A percentile compares a stretch with the other conserved stretches of the same genome.
Evolutionary conservation across 1,140 invertebrate species (phyloP).

Genomic region (Drosophila bifasciata): DNA sequence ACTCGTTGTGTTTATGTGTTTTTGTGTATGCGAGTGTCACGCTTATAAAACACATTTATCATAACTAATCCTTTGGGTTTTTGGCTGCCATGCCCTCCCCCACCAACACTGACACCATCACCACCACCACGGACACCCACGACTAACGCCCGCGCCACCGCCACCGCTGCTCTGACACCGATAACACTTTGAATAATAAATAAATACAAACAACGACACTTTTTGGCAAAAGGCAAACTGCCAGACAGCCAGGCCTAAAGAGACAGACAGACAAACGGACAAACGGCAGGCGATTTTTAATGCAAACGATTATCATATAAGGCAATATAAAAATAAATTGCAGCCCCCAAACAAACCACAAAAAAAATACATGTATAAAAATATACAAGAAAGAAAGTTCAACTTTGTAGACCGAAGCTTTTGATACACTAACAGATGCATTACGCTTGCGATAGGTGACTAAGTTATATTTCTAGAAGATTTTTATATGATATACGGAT

Average conservation of each 20-base stretch:
- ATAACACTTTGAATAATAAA: slow-evolving; percentile 83
- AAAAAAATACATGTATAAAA: neutral
- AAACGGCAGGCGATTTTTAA: slow-evolving; percentile 66
- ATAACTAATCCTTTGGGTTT: slow-evolving; percentile 82
- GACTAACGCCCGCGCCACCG: slow-evolving; percentile 9
- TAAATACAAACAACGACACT: slow-evolving; percentile 72
- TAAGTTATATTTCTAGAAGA: too few relatives aligned
- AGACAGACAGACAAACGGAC: slow-evolving; percentile 40
- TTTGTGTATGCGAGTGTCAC: slow-evolving; percentile 47
- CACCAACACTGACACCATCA: slow-evolving; percentile 26
- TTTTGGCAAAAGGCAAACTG: slow-evolving; percentile 59
- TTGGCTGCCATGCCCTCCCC: slow-evolving; percentile 61
- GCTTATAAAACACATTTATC: slow-evolving; percentile 83
- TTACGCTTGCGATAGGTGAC: too few relatives aligned
- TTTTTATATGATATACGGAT: too few relatives aligned
- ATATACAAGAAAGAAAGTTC: neutral
- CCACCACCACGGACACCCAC: too few relatives aligned
- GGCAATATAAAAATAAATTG: slow-evolving; percentile 80
- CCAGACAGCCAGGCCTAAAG: slow-evolving; percentile 31
- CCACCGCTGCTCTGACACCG: slow-evolving; percentile 51
- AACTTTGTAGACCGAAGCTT: neutral
- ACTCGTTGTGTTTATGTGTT: neutral
- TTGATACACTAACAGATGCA: too few relatives aligned
- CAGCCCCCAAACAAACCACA: slow-evolving; percentile 24
- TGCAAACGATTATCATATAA: slow-evolving; percentile 81